These are phyloP conservation scores for Menidia menidia DNA, from an alignment of 2,797 vertebrate species.

Conservation along the genomic window DNA sequence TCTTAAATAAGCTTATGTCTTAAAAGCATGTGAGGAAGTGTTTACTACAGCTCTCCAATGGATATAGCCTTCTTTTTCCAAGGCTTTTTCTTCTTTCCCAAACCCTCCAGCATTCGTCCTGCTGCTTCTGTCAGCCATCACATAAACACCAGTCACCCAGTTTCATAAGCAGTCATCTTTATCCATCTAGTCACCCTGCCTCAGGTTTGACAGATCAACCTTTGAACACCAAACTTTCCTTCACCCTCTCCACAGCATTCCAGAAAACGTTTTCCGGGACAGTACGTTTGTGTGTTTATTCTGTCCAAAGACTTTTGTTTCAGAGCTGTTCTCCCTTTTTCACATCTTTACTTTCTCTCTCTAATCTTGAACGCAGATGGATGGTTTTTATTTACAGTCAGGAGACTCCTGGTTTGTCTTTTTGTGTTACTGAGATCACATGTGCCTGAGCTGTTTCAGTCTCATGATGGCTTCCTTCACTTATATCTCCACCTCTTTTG, in stretches of 20 bases:
- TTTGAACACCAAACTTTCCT: neutral
- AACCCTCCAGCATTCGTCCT: neutral
- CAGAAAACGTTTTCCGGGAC: too few species aligned
- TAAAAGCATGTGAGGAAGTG: neutral
- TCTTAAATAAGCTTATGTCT: neutral
- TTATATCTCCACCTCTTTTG: neutral
- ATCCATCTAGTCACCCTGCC: neutral
- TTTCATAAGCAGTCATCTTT: neutral
- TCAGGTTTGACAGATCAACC: neutral
- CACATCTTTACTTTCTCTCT: neutral
- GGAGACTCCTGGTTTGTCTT: neutral
- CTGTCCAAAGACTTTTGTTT: too few species aligned
- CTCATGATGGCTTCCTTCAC: neutral
- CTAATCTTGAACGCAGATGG: neutral
- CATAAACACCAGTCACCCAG: neutral
- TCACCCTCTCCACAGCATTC: too few species aligned
- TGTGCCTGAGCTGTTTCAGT: neutral
- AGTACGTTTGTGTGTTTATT: too few species aligned
- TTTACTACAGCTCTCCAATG: neutral
- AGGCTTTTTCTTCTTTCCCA: neutral
- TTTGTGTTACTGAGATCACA: too few species aligned
- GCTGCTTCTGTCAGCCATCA: neutral
- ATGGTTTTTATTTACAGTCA: neutral
- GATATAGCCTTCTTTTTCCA: neutral
- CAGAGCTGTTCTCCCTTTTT: neutral